Evolutionary conservation across 2,797 vertebrate species (phyloP).

Genomic region (Lithobates sylvaticus): DNA sequence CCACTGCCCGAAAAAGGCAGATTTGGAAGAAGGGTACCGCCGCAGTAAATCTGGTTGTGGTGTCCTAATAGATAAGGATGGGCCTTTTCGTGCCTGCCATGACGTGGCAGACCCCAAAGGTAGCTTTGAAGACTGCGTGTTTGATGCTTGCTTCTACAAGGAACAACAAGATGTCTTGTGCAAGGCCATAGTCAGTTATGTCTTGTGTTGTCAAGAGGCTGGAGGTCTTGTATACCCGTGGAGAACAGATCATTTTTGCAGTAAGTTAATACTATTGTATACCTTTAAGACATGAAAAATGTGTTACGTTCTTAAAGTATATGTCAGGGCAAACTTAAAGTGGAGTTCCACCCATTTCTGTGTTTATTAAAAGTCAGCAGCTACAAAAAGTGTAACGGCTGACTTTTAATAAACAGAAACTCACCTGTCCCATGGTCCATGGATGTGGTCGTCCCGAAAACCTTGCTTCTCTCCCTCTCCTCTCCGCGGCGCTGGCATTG

Average conservation of each 20-base stretch:
- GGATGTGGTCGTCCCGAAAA: too few species aligned
- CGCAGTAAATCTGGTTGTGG: constrained; percentile 59
- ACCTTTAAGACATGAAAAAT: constrained; percentile 5
- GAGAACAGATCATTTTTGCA: constrained; percentile 72
- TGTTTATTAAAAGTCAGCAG: too few species aligned
- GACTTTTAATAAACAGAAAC: too few species aligned
- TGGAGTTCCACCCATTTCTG: too few species aligned
- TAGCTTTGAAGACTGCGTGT: constrained; percentile 60
- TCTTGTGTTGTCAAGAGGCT: constrained; percentile 58
- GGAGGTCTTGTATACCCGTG: constrained; percentile 54
- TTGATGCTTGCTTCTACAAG: constrained; percentile 47
- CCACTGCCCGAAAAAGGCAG: background rate
- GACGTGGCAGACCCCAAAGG: constrained; percentile 22
- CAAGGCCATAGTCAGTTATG: constrained; percentile 40
- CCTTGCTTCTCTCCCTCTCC: too few species aligned
- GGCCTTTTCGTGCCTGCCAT: constrained; percentile 59
- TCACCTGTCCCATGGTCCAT: too few species aligned
- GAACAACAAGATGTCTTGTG: constrained; percentile 45
- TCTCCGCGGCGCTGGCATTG: too few species aligned
- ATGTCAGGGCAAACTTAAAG: too few species aligned
- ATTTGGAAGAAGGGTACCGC: constrained; percentile 4
- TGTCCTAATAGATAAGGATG: constrained; percentile 28
- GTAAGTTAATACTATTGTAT: constrained; percentile 66
- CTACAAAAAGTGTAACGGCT: too few species aligned
- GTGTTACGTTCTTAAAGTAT: background rate